Evolutionary conservation across 2,113 vertebrate species (phyloP).

Genomic region (Sciurus niger): DNA sequence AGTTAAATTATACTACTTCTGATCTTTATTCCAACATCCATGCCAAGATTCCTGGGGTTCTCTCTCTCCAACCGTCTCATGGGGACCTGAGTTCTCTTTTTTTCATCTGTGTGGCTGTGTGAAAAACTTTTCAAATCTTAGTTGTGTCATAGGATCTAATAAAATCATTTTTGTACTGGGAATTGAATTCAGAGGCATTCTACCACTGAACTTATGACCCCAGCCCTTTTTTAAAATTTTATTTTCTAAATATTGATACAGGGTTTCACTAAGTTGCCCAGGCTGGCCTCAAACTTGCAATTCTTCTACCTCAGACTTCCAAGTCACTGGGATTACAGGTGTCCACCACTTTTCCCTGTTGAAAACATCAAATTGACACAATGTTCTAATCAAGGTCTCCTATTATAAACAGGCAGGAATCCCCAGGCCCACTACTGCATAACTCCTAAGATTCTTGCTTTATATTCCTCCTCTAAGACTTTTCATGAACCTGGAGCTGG

Average conservation of each 20-base stretch:
- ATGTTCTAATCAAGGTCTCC: not conserved
- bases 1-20: not conserved
- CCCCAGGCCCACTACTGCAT: not conserved
- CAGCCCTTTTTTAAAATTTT: no score
- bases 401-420: not conserved
- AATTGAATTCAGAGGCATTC: no score
- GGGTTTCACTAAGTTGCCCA: no score
- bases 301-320: accelerated
- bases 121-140: not conserved
- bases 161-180: no score
- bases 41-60: not conserved
- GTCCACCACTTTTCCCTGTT: no score
- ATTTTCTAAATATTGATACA: no score
- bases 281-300: no score
- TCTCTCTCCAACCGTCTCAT: not conserved
- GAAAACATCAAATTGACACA: not conserved
- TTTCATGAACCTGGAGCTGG: not conserved
- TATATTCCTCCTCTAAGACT: not conserved
- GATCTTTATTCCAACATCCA: not conserved
- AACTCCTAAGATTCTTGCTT: not conserved
- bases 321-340: no score
- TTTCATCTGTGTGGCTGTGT: no score
- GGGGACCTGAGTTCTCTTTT: not conserved
- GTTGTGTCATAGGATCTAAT: no score
- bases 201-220: no score